These are phyloP conservation scores for Druceiella hillmani DNA, from an alignment of 2,888 invertebrate species.

Conservation along the genomic window DNA sequence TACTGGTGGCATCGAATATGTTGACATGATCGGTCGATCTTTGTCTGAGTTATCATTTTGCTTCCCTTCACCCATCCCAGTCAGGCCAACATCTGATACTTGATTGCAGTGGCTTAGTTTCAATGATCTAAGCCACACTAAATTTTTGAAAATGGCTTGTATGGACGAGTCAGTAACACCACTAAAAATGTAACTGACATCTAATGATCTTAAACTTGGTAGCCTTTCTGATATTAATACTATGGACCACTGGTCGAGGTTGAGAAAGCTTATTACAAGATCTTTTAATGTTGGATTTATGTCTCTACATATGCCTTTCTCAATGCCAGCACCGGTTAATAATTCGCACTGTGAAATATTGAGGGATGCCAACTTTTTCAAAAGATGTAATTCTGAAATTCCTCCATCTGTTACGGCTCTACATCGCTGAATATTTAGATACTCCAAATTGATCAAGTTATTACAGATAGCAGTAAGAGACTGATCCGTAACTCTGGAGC, in stretches of 20 bases:
- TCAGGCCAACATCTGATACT: slow-evolving; percentile 65
- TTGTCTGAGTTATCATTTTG: slow-evolving; percentile 28
- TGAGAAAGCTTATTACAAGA: slow-evolving; percentile 53
- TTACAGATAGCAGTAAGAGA: slow-evolving; percentile 56
- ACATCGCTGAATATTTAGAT: slow-evolving; percentile 59
- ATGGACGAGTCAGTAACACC: slow-evolving; percentile 65
- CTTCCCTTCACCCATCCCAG: slow-evolving; percentile 56
- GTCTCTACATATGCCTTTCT: slow-evolving; percentile 52
- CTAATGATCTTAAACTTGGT: slow-evolving; percentile 52
- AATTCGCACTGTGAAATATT: slow-evolving; percentile 65
- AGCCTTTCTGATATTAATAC: slow-evolving; percentile 55
- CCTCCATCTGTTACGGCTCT: slow-evolving; percentile 59
- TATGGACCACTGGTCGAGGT: slow-evolving; percentile 57
- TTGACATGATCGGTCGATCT: slow-evolving; percentile 35
- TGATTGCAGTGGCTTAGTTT: slow-evolving; percentile 62
- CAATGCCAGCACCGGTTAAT: slow-evolving; percentile 56
- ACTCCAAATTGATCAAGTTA: slow-evolving; percentile 51
- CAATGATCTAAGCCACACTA: slow-evolving; percentile 53
- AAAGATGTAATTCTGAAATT: slow-evolving; percentile 46
- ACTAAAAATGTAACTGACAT: slow-evolving; percentile 64
- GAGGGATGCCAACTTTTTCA: slow-evolving; percentile 51
- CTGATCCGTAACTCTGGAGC: slow-evolving; percentile 60
- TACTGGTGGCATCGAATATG: slow-evolving; percentile 27
- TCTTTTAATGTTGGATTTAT: slow-evolving; percentile 46
- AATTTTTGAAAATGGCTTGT: slow-evolving; percentile 61